Conservation (phyloP, 2,797 vertebrate genomes). For the Decapterus maruadsi region DNA sequence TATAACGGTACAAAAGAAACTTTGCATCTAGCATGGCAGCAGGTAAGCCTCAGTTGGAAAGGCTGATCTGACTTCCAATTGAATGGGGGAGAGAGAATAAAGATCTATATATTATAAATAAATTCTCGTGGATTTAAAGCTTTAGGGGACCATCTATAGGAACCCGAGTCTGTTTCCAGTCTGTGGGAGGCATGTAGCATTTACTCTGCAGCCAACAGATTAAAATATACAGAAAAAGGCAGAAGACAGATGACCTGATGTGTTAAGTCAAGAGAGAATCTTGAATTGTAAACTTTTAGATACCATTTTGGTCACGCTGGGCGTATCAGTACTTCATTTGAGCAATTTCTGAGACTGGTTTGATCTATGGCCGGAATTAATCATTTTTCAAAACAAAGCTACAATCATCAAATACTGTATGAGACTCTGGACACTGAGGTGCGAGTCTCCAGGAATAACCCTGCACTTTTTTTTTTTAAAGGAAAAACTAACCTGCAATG, state of each 20-base stretch:
- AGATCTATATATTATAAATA: not conserved
- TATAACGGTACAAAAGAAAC: slow-evolving; percentile 24
- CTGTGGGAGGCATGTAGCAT: not conserved
- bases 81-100: not conserved
- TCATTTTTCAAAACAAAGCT: not conserved
- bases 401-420: not conserved
- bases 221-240: not conserved
- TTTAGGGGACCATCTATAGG: not conserved
- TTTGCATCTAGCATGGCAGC: slow-evolving; percentile 18
- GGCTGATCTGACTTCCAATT: slow-evolving; percentile 1
- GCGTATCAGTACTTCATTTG: not conserved
- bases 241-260: not conserved
- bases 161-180: not conserved
- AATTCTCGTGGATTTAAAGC: not conserved
- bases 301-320: not conserved
- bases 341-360: slow-evolving; percentile 3
- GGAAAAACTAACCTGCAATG: not conserved
- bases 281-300: not conserved
- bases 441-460: not conserved
- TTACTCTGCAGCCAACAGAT: not conserved
- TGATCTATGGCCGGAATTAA: not conserved
- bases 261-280: not conserved
- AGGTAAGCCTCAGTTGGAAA: slow-evolving; percentile 16
- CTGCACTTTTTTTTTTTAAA: too few species aligned
- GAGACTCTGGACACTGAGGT: not conserved